Evolutionary conservation across 2,888 invertebrate genomes (phyloP), one percentile per base, ranked within the genome.

Genomic region (Amblyjoppa proteus): DNA sequence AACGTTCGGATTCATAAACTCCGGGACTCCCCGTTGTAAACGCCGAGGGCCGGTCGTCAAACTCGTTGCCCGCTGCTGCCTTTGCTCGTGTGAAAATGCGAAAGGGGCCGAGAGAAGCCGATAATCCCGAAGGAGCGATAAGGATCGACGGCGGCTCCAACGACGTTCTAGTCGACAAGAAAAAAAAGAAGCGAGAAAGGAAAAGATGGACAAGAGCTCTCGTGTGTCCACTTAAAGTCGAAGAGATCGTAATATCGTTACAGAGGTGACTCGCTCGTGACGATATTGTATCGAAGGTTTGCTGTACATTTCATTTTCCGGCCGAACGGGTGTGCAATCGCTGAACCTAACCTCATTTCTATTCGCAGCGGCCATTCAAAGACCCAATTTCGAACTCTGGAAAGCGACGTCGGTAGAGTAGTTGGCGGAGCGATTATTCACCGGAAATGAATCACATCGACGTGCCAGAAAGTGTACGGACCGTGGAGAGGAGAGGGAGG

Each of bases 381-480:
- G 51, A 76, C 25, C 51, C 76, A 76, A 66, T 76, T 76, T 76
- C 76, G 31, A 71, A 79, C 70, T 71, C 38, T 61, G 56, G 25
- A 70, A 79, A 79, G 70, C 70, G 61, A 31, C 58, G 70, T 34
- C n/a, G 31, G 28, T 25, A 6, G 70, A 61, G 70, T 56, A 25
- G 38, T 66, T 49, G 58, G 41, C 41, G 31, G 16, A 64, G 58
- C 45, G 79, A 70, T 71, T 79, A 79, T 64, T 64, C 70, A 34
- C 79, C 70, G 79, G 70, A 71, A 79, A 79, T 71, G 71, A 79
- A 70, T 79, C 70, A 56, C 79, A 58, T 71, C 31, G 70, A 58
- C 79, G 70, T 51, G 58, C 51, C 31, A 34, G 34, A 34, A 34
- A 64, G 64, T 31, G 64, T 16, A 64, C 7, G 5, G 34, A 34